phyloP scores from a whole-genome alignment of 2,888 invertebrate species.

The Phrixothrix hirtus region DNA sequence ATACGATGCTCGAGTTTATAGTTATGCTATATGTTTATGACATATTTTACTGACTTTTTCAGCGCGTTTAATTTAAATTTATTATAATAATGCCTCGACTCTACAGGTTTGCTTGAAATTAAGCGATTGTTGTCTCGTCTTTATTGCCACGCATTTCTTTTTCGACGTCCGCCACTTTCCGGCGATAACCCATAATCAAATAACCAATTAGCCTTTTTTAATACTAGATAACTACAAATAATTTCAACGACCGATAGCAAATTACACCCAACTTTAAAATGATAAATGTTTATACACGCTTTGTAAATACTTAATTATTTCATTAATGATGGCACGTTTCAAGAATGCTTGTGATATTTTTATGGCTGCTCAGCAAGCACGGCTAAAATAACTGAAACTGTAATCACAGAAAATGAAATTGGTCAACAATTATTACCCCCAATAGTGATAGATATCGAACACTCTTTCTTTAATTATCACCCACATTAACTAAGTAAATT shows the following conservation, averaged over 20 bases:
- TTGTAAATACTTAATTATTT: no score
- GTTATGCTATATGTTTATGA: conserved; percentile 30
- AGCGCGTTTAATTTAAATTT: conserved; percentile 30
- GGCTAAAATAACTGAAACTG: no score
- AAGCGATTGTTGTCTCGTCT: conserved; percentile 30
- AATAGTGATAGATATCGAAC: no score
- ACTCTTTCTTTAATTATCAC: no score
- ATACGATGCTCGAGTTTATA: conserved; percentile 31
- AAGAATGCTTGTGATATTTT: no score
- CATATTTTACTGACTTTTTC: conserved; percentile 31
- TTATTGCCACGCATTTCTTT: conserved; percentile 21
- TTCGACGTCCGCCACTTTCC: conserved; percentile 17
- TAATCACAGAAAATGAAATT: no score
- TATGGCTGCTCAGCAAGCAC: no score
- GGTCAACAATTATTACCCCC: no score
- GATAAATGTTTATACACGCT: no score
- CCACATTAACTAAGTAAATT: no score
- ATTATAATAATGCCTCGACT: conserved; percentile 24
- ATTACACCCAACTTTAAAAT: not conserved
- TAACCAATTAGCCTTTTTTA: conserved; percentile 12
- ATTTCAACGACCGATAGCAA: not conserved
- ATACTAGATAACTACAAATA: conserved; percentile 5
- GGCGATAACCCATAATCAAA: conserved; percentile 18
- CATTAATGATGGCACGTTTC: no score
- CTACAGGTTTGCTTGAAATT: conserved; percentile 23